Evolutionary conservation across 35 echinoderm and acorn worm species (phyloP).

Genomic region (Antedon bifida): DNA sequence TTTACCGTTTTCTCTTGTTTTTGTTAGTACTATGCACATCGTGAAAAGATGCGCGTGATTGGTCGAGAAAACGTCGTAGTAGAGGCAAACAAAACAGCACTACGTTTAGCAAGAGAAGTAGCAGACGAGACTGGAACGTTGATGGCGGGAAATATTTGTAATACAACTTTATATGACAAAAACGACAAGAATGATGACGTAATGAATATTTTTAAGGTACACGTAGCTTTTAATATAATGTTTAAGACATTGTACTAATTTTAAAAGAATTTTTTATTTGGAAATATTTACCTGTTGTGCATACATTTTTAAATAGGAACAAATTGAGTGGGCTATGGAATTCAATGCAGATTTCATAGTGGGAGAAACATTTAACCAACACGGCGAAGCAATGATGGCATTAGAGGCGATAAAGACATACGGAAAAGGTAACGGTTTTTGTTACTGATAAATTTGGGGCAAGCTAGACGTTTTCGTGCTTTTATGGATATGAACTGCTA

Average conservation of each 20-base stretch:
- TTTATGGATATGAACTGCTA: too few species aligned
- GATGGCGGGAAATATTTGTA: slow-evolving; percentile 71
- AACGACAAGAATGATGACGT: slow-evolving; percentile 9
- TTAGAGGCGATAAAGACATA: slow-evolving; percentile 26
- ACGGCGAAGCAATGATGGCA: slow-evolving; percentile 32
- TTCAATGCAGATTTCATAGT: slow-evolving; percentile 36
- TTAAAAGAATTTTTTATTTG: too few species aligned
- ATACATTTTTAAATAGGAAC: slow-evolving; percentile 16
- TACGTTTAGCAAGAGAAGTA: slow-evolving; percentile 62
- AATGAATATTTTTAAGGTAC: neutral
- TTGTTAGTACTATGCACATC: slow-evolving; percentile 77
- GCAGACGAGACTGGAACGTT: slow-evolving; percentile 60
- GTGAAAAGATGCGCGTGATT: slow-evolving; percentile 45
- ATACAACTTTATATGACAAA: slow-evolving; percentile 37
- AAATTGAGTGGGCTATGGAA: slow-evolving; percentile 41
- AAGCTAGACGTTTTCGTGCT: too few species aligned
- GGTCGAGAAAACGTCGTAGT: slow-evolving; percentile 31
- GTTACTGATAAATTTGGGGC: too few species aligned
- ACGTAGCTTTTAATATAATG: too few species aligned
- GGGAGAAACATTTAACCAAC: slow-evolving; percentile 29
- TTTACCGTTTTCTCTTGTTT: too few species aligned
- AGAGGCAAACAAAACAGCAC: slow-evolving; percentile 50
- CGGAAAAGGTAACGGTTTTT: slow-evolving; percentile 50
- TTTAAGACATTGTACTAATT: too few species aligned
- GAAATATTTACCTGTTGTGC: neutral